Base-by-base conservation (phyloP, 2,888 invertebrate species). In the Argyresthia albistria region DNA sequence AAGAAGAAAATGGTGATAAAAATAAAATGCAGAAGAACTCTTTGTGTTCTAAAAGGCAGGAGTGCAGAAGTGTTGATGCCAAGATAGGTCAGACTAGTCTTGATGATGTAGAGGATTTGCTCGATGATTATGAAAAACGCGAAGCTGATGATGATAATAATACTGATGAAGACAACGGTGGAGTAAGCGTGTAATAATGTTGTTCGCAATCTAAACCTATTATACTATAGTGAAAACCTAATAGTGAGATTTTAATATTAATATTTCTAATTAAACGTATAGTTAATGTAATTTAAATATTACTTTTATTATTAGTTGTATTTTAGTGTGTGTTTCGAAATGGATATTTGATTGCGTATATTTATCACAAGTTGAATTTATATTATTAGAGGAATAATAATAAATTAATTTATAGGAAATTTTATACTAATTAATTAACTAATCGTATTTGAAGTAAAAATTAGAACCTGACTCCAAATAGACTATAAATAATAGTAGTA, bases 101-200 rank as follows among this genome's bases (percentile, higher is more conserved):
- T 6, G 87, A 87, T 45, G 87, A 87, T 12, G 80, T 87, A 0
- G 87, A 87, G 61, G 87, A 87, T 51, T 61, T 87, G 15, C 10
- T 48, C 8, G 48, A 48, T 15, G 48, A 48, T 42, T 25, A n/a
- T 37, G 39, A 39, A 9, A 49, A 37, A 16, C n/a, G 12, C 15
- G 14, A 12, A n/a, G n/a, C n/a, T 25, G 35, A 42, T 16, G 42
- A 43, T 11, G 4, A 6, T 15, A 4, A 15, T 12, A 35, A 3
- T 4, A 37, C 12, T 15, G 15, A 48, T 14, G 37, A 37, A n/a
- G 37, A 15, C 36, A 14, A 14, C 36, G 36, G 36, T 37, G n/a
- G 37, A 11, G 35, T 46, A 35, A 45, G 45, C 8, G 11, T n/a
- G 9, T 9, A 4, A 9, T 8, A 39, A 39, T 39, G 39, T 11